Percentiles rank a stretch among this genome's conserved stretches.
Evolutionary conservation across 2,888 invertebrate species (phyloP).

Genomic region (Malacosoma neustria): DNA sequence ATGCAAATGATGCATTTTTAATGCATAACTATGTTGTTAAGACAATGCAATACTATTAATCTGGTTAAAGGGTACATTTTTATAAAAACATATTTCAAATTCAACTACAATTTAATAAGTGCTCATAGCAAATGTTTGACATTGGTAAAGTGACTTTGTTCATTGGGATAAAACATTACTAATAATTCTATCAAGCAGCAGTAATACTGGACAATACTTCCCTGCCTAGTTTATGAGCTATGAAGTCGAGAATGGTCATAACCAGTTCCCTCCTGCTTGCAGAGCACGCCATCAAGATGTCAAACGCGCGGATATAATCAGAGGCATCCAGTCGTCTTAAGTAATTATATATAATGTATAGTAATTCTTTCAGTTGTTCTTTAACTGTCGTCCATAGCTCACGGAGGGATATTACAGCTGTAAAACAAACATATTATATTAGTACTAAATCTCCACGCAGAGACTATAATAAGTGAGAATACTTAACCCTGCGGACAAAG

Average conservation of each 20-base stretch:
- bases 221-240: slow-evolving; percentile 38
- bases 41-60: no score
- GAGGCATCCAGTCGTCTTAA: slow-evolving; percentile 35
- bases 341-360: slow-evolving; percentile 48
- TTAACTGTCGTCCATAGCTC: slow-evolving; percentile 45
- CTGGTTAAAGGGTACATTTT: no score
- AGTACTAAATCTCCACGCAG: no score
- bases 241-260: slow-evolving; percentile 44
- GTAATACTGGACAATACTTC: slow-evolving; percentile 41
- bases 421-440: slow-evolving; percentile 4
- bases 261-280: slow-evolving; percentile 39
- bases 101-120: no score
- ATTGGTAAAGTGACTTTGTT: no score
- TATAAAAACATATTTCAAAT: no score
- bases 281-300: slow-evolving; percentile 39
- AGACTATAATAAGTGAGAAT: no score
- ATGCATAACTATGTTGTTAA: no score
- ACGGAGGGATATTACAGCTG: slow-evolving; percentile 45
- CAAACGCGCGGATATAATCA: slow-evolving; percentile 37
- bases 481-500: no score
- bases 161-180: no score
- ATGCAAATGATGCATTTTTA: no score
- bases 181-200: slow-evolving; percentile 23
- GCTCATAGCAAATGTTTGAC: no score
- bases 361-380: slow-evolving; percentile 37